Conservation (phyloP, 2,113 vertebrate species). For the Empidonax alnorum region DNA sequence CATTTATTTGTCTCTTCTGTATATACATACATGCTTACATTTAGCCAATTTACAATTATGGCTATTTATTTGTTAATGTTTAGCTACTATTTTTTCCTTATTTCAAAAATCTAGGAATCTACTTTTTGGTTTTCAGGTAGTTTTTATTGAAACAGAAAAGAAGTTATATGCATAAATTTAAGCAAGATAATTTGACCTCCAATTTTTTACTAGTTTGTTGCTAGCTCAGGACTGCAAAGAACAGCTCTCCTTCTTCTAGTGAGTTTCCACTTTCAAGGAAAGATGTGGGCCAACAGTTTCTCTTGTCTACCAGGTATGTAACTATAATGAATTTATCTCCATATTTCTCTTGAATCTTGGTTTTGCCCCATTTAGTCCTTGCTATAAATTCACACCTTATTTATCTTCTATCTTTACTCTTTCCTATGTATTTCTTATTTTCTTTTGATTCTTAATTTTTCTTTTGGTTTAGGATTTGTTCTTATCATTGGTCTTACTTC, state of each 20-base stretch:
- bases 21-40: neutral
- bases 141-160: neutral
- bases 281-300: fast-evolving
- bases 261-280: neutral
- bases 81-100: neutral
- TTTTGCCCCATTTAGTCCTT: neutral
- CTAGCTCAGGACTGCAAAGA: neutral
- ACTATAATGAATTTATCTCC: neutral
- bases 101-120: neutral
- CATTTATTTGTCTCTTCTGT: neutral
- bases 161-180: neutral
- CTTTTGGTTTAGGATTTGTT: neutral
- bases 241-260: neutral
- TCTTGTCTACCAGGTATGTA: neutral
- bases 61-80: neutral
- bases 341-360: fast-evolving
- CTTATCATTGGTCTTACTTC: neutral
- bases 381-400: neutral
- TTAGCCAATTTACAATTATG: neutral
- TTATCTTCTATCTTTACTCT: neutral
- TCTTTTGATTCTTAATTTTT: neutral
- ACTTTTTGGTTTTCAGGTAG: neutral
- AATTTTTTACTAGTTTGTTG: neutral
- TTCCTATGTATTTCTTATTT: neutral
- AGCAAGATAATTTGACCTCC: neutral